A percentile compares a stretch with the other conserved stretches of the same genome.
Evolutionary conservation across 2,113 vertebrate genomes (phyloP).

Genomic region (Hemiscyllium ocellatum): DNA sequence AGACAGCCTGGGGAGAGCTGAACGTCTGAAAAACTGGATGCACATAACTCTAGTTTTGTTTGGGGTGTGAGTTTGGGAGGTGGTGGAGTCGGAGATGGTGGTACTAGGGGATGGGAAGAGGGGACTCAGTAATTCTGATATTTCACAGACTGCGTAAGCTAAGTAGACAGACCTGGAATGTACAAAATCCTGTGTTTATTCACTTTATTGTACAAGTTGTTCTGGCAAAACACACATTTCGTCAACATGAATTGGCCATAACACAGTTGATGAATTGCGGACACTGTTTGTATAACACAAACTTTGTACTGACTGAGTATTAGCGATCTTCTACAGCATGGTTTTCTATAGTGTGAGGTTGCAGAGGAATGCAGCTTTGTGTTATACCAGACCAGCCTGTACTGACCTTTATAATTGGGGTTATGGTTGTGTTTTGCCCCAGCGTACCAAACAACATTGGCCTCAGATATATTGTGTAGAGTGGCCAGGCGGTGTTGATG

Average conservation of each 20-base stretch:
- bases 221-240: too few species aligned
- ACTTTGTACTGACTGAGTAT: too few species aligned
- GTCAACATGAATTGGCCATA: too few species aligned
- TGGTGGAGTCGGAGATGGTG: too few species aligned
- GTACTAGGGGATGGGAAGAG: too few species aligned
- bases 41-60: background rate
- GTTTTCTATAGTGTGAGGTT: too few species aligned
- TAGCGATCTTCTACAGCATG: too few species aligned
- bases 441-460: background rate
- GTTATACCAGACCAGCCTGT: too few species aligned
- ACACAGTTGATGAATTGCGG: too few species aligned
- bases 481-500: background rate
- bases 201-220: background rate
- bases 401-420: background rate
- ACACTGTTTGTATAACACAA: too few species aligned
- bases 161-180: background rate
- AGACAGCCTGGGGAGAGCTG: background rate
- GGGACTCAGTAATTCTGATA: background rate
- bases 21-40: background rate
- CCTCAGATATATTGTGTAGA: background rate
- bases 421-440: background rate
- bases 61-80: too few species aligned
- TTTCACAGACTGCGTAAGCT: background rate
- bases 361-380: too few species aligned
- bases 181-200: background rate